Evolutionary conservation across 1,140 invertebrate genomes (phyloP), one percentile per base, ranked within the genome.

Genomic region (Leguminivora glycinivorella): DNA sequence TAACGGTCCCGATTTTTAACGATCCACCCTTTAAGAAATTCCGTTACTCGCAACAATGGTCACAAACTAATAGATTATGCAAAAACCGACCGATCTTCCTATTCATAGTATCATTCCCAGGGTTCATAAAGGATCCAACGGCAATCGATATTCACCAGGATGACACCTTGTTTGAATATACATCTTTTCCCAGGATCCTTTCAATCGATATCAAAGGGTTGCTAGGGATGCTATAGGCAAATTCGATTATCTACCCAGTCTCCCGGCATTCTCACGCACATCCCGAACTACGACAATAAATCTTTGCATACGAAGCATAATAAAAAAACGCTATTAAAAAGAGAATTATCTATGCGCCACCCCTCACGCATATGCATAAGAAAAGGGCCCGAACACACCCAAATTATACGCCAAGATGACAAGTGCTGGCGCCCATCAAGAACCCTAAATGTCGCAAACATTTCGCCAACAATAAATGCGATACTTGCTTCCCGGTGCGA

Each of bases 151-250:
- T 91, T 89, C 89, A 89, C 80, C 81, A 78, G 82, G 89, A 91
- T 91, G 89, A 89, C 88, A 91, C 87, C 89, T 91, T 91, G 87
- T 91, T 91, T 91, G 89, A 91, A 91, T 91, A 89, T 89, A 84
- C 84, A 83, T 87, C 77, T 85, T 89, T 91, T 88, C 88, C 89
- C 90, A 85, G 88, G 81, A 75, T 74, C 79, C 79, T 76, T 84
- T 78, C 76, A 80, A 83, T 82, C 81, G 81, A 84, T 83, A 58
- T 71, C 69, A 84, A 90, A 87, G 85, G 85, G 85, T 87, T 87
- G 72, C 76, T 78, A 77, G 84, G 79, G 86, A 87, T 85, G 79
- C 77, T 86, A 83, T 89, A 90, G 85, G 89, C 89, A 91, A 91
- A 91, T 91, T 91, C 89, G 89, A 88, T 90, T 91, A 91, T 91